phyloP scores from a whole-genome alignment of 2,888 invertebrate genomes.

The Chymomyza amoena region DNA sequence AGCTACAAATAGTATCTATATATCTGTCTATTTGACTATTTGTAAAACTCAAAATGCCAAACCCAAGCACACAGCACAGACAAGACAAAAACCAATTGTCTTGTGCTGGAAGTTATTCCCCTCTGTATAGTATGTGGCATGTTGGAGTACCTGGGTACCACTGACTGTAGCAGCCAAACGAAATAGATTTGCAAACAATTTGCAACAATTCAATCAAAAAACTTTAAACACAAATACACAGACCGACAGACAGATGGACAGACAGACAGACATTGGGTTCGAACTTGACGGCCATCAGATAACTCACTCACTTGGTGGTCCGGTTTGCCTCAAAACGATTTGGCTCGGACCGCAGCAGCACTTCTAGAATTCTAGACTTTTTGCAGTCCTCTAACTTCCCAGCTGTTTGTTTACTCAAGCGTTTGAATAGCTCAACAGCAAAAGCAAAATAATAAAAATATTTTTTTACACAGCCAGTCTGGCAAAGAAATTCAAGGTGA shows the following conservation, averaged over 20 bases:
- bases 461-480: background rate
- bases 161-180: slow-evolving; percentile 31
- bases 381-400: background rate
- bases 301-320: slow-evolving; percentile 72
- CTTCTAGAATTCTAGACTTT: background rate
- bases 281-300: slow-evolving; percentile 67
- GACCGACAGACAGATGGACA: slow-evolving; percentile 20
- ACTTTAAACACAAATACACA: slow-evolving; percentile 69
- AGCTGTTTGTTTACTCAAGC: slow-evolving; percentile 62
- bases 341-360: background rate
- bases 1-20: background rate
- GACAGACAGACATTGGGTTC: background rate
- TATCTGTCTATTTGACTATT: slow-evolving; percentile 32
- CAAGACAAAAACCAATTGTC: slow-evolving; percentile 61
- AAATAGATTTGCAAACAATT: slow-evolving; percentile 74
- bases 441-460: slow-evolving; percentile 27
- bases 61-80: slow-evolving; percentile 39
- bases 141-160: no score
- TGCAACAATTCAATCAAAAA: slow-evolving; percentile 77
- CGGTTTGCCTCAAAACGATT: slow-evolving; percentile 14
- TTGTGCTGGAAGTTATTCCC: slow-evolving; percentile 23
- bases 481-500: slow-evolving; percentile 68
- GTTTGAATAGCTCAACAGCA: slow-evolving; percentile 57
- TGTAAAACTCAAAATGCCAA: slow-evolving; percentile 60
- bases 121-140: no score